Base-by-base conservation (phyloP, 2,797 vertebrate species). In the Danio tinwini region DNA sequence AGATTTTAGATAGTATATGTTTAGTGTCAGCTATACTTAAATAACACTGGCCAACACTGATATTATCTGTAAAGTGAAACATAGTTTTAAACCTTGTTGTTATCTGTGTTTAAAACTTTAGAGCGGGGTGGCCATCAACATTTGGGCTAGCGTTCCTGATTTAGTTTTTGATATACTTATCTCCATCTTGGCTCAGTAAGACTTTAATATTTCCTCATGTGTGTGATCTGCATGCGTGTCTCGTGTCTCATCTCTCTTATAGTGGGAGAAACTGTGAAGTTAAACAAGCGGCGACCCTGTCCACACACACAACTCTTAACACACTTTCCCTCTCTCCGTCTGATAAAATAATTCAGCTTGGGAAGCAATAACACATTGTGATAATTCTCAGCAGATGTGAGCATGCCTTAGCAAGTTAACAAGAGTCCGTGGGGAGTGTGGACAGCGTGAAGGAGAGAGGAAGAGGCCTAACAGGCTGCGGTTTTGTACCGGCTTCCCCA, bases 351-450 rank as follows among this genome's bases (percentile, higher is more conserved):
- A 91, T 90, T 90, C 87, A 89, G 88, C 89, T 82, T 81, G 90
- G 91, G 90, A 93, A 90, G 87, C 90, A 89, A 93, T 93, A 92
- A 90, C 89, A 92, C 84, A 88, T 90, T 88, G 70, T 84, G 85
- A 87, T 92, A 90, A 94, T 88, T 89, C 89, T 86, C 78, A 91
- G 89, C 92, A 93, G 92, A 94, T 94, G 92, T 92, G 90, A 88
- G 90, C 91, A 90, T 85, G 91, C 88, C 88, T 90, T 86, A 83
- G 88, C 89, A 88, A 85, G 91, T 89, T 92, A 92, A 91, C 88
- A 88, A 90, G 90, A 71, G 84, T 87, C 82, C 71, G 78, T 80
- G 78, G 84, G 85, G 88, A 86, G 82, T 74, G 85, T 75, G 82
- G 85, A 76, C 86, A 83, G 59, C 52, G 40, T 74, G 65, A 71